Conservation (phyloP, 1,140 invertebrate genomes). For the Nephotettix cincticeps region DNA sequence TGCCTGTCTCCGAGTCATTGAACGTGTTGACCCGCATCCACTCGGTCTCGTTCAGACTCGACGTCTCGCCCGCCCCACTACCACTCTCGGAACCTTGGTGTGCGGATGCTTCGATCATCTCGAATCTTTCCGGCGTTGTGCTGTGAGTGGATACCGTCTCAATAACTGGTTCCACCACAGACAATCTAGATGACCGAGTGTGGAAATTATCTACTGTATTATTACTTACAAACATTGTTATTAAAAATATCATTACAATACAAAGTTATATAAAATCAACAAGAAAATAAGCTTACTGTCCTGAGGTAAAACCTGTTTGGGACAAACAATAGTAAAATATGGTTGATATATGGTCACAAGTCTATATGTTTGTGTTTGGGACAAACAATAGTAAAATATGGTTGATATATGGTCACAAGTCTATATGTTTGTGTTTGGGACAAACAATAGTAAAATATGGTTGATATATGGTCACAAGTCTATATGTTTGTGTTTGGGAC, state of each 20-base stretch:
- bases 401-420: too few relatives aligned
- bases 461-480: too few relatives aligned
- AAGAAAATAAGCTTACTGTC: too few relatives aligned
- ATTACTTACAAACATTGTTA: neutral
- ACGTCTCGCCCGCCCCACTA: slow-evolving; percentile 23
- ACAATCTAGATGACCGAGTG: slow-evolving; percentile 19
- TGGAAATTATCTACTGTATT: too few relatives aligned
- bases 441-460: too few relatives aligned
- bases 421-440: too few relatives aligned
- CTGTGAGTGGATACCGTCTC: slow-evolving; percentile 32
- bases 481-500: too few relatives aligned
- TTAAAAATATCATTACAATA: neutral
- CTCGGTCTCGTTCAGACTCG: slow-evolving; percentile 32
- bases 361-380: too few relatives aligned
- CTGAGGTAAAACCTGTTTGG: too few relatives aligned
- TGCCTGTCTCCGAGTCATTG: slow-evolving; percentile 26
- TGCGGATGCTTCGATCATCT: slow-evolving; percentile 45
- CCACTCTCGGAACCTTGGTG: slow-evolving; percentile 7
- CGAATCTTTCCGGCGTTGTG: slow-evolving; percentile 47
- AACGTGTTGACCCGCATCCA: slow-evolving; percentile 30
- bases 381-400: too few relatives aligned
- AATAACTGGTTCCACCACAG: slow-evolving; percentile 15
- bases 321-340: too few relatives aligned
- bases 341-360: too few relatives aligned
- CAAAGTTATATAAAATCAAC: neutral